Base-by-base conservation (phyloP, 2,888 invertebrate species). In the Gryllus longicercus region DNA sequence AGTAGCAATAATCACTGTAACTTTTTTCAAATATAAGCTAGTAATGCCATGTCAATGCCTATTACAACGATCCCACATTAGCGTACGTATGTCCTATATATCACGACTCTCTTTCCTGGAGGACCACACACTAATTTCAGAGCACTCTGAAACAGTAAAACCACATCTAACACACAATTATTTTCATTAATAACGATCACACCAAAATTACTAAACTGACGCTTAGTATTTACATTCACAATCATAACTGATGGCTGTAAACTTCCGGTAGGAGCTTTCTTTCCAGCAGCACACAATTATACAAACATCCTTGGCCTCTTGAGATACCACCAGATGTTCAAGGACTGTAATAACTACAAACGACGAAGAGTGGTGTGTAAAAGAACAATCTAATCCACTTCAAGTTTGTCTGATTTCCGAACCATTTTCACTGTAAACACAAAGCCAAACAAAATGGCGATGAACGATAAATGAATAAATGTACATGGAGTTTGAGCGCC, bases 371-470 rank as follows among this genome's bases (percentile, higher is more conserved):
- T 38, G 38, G 8, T 76, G 25, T 76, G 16, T 25, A 25, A 23
- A 16, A 38, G 21, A 75, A 75, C 75, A 16, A 75, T 75, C 75
- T n/a, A 14, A n/a, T 14, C 25, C 21, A 11, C 21, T 16, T 49
- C 76, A 79, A 80, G 79, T 81, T 82, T 82, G 81, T 80, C 81
- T 81, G 80, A 80, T 80, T 81, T 76, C 78, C 78, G 75, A 79
- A 81, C 79, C 82, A 78, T 75, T 80, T 77, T 76, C 79, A 78
- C 79, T 78, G 78, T 79, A 81, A 80, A 82, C 84, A 84, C 84
- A 81, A 81, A 80, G 81, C 83, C 83, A 82, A 82, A 84, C 84
- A 84, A 84, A 84, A 84, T 84, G 84, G 84, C 84, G 84, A 82
- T 78, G 79, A 81, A 79, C 79, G 51, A 80, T 80, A 76, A 78